Evolutionary conservation across 2,113 vertebrate genomes (phyloP).

Genomic region (Galbula dea): DNA sequence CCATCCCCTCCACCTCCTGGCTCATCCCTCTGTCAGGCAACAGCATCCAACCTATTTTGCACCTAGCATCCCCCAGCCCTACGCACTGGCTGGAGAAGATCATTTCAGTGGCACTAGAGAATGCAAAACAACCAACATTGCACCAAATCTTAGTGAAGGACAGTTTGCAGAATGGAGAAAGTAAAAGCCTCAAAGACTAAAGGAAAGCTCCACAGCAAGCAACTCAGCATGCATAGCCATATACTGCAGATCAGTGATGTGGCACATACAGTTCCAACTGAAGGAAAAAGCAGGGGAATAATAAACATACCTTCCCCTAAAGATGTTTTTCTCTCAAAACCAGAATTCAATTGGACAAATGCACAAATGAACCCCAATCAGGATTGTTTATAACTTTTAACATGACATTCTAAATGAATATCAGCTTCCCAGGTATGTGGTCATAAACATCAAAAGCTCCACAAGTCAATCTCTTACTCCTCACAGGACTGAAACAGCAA

Average conservation of each 20-base stretch:
- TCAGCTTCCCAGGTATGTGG: neutral
- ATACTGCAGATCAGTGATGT: rapidly evolving
- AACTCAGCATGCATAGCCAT: no score
- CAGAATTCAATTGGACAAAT: neutral
- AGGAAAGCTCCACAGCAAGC: neutral
- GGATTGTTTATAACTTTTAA: neutral
- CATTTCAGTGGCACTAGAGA: neutral
- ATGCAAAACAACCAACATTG: neutral
- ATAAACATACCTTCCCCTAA: neutral
- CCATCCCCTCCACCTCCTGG: neutral
- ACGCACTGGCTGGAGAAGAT: neutral
- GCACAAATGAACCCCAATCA: neutral
- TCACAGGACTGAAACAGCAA: neutral
- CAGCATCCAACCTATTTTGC: neutral
- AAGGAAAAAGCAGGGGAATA: neutral
- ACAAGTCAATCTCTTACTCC: neutral
- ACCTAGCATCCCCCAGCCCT: neutral
- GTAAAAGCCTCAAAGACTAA: neutral
- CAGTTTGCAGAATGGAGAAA: neutral
- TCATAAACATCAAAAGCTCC: neutral
- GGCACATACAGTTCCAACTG: neutral
- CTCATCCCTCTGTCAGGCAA: neutral
- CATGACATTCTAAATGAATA: neutral
- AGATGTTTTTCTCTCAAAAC: neutral
- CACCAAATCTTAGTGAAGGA: neutral